phyloP scores from a whole-genome alignment of 2,888 invertebrate species.

The Aproaerema taeniolella region DNA sequence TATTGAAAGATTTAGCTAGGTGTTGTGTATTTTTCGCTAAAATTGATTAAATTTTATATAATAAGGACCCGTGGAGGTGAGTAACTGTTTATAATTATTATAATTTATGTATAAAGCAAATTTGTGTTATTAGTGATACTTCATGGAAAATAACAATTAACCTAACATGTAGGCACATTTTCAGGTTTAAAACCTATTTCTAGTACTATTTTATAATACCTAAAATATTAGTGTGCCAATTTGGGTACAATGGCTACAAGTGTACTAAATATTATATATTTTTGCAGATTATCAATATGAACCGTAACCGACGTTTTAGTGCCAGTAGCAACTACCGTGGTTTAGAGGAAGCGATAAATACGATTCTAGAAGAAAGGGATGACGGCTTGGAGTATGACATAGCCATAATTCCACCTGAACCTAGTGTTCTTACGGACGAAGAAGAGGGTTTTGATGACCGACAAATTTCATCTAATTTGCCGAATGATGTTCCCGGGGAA shows the following conservation, averaged over 20 bases:
- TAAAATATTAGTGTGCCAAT: background rate
- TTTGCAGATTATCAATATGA: background rate
- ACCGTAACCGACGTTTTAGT: background rate
- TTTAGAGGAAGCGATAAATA: background rate
- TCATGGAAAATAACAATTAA: too few relatives aligned
- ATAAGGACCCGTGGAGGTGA: background rate
- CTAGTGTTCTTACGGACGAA: conserved; percentile 13
- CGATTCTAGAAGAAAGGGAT: background rate
- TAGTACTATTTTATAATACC: background rate
- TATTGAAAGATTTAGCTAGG: background rate
- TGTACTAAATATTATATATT: background rate
- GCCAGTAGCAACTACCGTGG: background rate
- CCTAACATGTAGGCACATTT: background rate
- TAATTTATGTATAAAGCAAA: too few relatives aligned
- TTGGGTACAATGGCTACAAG: background rate
- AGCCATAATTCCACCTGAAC: conserved; percentile 10
- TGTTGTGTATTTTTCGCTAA: background rate
- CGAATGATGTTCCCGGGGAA: conserved; percentile 4
- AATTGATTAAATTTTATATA: background rate
- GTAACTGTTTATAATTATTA: too few relatives aligned
- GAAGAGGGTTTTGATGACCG: conserved; percentile 12
- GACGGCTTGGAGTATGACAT: background rate
- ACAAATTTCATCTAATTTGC: background rate
- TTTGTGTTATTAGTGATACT: too few relatives aligned
- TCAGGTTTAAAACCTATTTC: background rate